A percentile compares a stretch with the other conserved stretches of the same genome.
phyloP scores from a whole-genome alignment of 2,888 invertebrate species.

The Alloplasta piceator region DNA sequence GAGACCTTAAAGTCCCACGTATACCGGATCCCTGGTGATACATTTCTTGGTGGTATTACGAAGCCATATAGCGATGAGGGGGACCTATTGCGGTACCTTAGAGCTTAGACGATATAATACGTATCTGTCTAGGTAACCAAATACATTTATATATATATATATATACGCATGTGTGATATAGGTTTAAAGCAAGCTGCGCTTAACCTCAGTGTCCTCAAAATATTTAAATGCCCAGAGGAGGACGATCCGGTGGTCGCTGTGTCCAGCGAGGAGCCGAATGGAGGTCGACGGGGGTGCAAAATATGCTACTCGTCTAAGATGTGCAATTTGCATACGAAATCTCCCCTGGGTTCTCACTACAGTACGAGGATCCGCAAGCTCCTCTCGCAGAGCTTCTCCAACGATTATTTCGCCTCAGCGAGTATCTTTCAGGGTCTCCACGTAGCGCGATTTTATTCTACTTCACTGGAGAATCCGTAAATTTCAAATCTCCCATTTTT shows the following conservation, averaged over 20 bases:
- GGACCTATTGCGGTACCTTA: conserved; percentile 40
- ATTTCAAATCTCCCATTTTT: too few species aligned
- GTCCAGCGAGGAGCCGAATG: conserved; percentile 41
- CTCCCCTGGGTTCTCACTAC: conserved; percentile 63
- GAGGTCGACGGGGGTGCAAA: conserved; percentile 52
- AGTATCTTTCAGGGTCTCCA: not conserved
- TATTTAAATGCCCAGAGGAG: conserved; percentile 56
- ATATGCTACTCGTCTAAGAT: conserved; percentile 66
- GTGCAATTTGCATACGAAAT: conserved; percentile 70
- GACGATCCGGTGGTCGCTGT: conserved; percentile 30
- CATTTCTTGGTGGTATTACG: conserved; percentile 51
- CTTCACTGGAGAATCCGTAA: too few species aligned
- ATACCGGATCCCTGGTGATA: conserved; percentile 59
- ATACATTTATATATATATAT: conserved; percentile 36
- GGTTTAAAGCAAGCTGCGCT: conserved; percentile 7
- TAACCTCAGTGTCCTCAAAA: conserved; percentile 40
- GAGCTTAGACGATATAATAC: conserved; percentile 53
- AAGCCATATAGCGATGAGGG: conserved; percentile 3
- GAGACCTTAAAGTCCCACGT: conserved; percentile 49
- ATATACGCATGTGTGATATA: not conserved
- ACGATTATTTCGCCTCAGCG: conserved; percentile 8
- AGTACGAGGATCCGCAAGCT: conserved; percentile 60
- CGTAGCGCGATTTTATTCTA: too few species aligned
- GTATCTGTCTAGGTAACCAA: conserved; percentile 47
- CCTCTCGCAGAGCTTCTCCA: not conserved